Conservation (phyloP, 2,113 vertebrate species). For the Corydoras sp. region DNA sequence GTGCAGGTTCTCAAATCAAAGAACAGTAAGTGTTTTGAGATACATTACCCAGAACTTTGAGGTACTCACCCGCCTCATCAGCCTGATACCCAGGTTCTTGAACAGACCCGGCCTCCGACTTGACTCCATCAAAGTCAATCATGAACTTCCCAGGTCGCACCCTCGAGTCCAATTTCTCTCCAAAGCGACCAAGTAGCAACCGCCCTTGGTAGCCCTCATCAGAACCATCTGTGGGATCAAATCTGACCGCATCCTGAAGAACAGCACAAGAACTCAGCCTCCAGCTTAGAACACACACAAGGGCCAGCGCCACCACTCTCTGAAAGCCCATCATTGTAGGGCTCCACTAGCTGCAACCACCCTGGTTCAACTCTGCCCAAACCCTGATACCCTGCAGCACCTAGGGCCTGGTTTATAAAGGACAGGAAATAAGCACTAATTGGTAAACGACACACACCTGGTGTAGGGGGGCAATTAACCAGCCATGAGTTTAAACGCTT, state of each 20-base stretch:
- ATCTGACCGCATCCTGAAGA: neutral
- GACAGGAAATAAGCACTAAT: too few relatives aligned
- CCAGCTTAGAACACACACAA: neutral
- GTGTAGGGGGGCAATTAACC: too few relatives aligned
- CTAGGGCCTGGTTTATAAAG: too few relatives aligned
- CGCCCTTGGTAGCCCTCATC: neutral
- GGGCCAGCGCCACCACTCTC: neutral
- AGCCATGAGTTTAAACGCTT: too few relatives aligned
- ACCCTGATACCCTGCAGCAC: too few relatives aligned
- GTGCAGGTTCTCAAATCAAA: too few relatives aligned
- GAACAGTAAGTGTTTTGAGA: neutral
- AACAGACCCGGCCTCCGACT: neutral
- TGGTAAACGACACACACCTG: too few relatives aligned
- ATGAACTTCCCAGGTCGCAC: conserved; percentile 47
- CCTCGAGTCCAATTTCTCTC: neutral
- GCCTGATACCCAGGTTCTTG: conserved; percentile 14
- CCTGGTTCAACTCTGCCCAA: too few relatives aligned
- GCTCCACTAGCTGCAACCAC: too few relatives aligned
- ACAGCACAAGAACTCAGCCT: neutral
- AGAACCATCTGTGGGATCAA: neutral
- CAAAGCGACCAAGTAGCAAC: too few relatives aligned
- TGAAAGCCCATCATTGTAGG: too few relatives aligned
- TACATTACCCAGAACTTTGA: neutral
- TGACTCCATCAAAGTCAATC: conserved; percentile 28
- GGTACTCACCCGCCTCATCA: conserved; percentile 9